Evolutionary conservation across 2,888 invertebrate genomes (phyloP).

Genomic region (Camponotus fellah): DNA sequence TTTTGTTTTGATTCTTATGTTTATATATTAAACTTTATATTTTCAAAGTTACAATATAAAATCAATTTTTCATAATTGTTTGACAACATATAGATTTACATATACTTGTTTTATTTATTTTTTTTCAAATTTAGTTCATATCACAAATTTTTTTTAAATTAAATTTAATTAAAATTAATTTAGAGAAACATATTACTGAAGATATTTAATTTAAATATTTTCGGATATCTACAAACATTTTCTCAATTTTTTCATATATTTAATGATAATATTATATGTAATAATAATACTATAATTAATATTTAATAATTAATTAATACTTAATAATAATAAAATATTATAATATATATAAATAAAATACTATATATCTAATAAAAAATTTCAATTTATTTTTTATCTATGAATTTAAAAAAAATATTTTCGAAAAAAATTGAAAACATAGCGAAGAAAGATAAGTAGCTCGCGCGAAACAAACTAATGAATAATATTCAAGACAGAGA

Average conservation of each 20-base stretch:
- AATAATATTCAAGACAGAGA: neutral
- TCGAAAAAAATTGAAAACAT: neutral
- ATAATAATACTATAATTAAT: too few species aligned
- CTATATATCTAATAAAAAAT: neutral
- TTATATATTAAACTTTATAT: neutral
- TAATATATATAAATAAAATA: neutral
- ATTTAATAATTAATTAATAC: too few species aligned
- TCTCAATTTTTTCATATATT: neutral
- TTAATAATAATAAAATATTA: too few species aligned
- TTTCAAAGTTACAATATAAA: neutral
- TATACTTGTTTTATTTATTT: constrained; percentile 3
- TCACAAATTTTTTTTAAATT: neutral
- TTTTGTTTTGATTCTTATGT: neutral
- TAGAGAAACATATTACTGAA: neutral
- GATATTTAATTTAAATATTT: neutral
- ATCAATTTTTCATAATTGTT: neutral
- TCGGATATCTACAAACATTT: neutral
- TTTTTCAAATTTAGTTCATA: too few species aligned
- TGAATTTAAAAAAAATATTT: neutral
- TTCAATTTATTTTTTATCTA: neutral
- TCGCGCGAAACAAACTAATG: neutral
- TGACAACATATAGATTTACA: neutral
- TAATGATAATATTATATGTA: neutral
- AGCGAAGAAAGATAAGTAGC: neutral
- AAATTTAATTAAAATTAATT: neutral